These are phyloP conservation scores for Iphiclides podalirius DNA, from an alignment of 2,888 invertebrate genomes.

Conservation along the genomic window DNA sequence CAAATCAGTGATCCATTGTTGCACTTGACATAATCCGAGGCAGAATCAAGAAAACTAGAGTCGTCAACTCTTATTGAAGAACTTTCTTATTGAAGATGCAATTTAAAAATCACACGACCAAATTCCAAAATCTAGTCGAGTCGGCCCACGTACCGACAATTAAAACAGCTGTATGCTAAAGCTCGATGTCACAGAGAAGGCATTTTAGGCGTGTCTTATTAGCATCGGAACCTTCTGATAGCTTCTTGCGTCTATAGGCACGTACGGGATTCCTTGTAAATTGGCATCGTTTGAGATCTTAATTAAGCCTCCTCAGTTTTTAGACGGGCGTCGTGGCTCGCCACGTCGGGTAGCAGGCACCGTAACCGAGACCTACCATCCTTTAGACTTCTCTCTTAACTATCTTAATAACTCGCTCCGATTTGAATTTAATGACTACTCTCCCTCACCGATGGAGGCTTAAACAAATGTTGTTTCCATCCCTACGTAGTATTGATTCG, in stretches of 20 bases:
- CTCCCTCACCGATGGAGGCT: slow-evolving; percentile 1
- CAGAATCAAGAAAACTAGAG: no score
- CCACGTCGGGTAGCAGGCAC: slow-evolving; percentile 14
- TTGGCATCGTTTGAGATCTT: slow-evolving; percentile 72
- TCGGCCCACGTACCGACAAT: slow-evolving; percentile 55
- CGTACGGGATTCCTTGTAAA: slow-evolving; percentile 67
- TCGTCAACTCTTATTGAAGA: no score
- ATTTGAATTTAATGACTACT: slow-evolving; percentile 17
- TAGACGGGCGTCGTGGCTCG: slow-evolving; percentile 46
- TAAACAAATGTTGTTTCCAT: not conserved
- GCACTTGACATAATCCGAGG: no score
- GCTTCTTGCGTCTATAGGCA: slow-evolving; percentile 53
- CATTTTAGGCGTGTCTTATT: slow-evolving; percentile 30
- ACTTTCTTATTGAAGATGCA: no score
- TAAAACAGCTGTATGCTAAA: slow-evolving; percentile 37
- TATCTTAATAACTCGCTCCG: slow-evolving; percentile 18
- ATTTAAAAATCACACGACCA: no score
- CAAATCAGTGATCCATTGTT: no score
- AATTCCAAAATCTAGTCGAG: slow-evolving; percentile 43
- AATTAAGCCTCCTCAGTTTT: slow-evolving; percentile 75
- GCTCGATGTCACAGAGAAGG: slow-evolving; percentile 13
- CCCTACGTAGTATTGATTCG: not conserved
- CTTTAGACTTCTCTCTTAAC: slow-evolving; percentile 21
- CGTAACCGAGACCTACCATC: slow-evolving; percentile 17
- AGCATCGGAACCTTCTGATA: slow-evolving; percentile 45